Conservation (phyloP, 2,113 vertebrate genomes). For the Ceyx melanurus region DNA sequence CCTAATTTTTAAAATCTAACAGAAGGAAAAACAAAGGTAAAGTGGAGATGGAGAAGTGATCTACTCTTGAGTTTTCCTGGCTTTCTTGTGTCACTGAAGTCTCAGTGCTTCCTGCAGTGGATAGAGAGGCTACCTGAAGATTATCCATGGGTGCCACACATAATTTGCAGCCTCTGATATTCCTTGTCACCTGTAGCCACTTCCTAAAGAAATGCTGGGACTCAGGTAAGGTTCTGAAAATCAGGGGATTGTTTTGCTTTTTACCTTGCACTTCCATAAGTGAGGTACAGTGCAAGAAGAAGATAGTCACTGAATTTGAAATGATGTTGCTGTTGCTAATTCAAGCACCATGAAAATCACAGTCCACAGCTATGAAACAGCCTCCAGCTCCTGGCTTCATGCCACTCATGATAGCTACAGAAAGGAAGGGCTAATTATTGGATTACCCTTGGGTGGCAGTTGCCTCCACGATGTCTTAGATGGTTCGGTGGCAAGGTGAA, state of each 20-base stretch:
- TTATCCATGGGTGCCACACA: accelerated
- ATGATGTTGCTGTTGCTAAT: not conserved
- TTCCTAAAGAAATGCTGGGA: not conserved
- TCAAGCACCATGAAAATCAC: not conserved
- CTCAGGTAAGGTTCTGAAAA: not conserved
- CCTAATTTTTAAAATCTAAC: not conserved
- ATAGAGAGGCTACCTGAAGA: not conserved
- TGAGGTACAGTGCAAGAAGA: not conserved
- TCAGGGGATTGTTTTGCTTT: not conserved
- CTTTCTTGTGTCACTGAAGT: not conserved
- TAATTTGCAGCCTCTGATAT: not conserved
- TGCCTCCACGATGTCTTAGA: not conserved
- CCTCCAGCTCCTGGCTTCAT: not conserved
- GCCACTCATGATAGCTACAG: accelerated
- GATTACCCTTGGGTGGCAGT: not conserved
- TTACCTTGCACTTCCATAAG: not conserved
- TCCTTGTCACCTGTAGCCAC: not conserved
- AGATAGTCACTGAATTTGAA: not conserved
- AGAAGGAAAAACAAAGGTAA: not conserved
- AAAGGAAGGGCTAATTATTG: not conserved
- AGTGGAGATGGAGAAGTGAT: not conserved
- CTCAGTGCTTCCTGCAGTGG: not conserved
- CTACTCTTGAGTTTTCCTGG: not conserved
- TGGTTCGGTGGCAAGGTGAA: not conserved
- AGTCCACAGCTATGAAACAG: not conserved